Evolutionary conservation across 2,113 vertebrate species (phyloP), one percentile per base, ranked within the genome.

Genomic region (Pardalotus punctatus): DNA sequence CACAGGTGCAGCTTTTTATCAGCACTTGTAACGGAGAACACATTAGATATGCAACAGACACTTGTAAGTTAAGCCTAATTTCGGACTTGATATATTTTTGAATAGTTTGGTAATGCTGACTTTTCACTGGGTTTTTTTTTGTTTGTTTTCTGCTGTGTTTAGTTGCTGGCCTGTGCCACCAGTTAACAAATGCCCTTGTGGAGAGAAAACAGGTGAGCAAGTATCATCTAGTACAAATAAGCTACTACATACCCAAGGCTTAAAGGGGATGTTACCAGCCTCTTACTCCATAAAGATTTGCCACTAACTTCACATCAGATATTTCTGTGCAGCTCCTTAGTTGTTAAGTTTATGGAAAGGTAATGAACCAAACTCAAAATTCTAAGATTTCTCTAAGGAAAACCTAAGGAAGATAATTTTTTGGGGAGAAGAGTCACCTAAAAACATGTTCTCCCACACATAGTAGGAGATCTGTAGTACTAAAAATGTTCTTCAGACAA

Each of bases 81-180:
- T 80, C 11, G 69, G 45, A 56, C 31, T 84, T 35, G 13, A 5
- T 47, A 0, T 33, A 2, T 87, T 54, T 93, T 80, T 54, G 12
- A 28, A 54, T 66, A 8, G 24, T 42, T 93, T 51, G 54, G 8
- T 79, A 8, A 71, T 96, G n/a, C 76, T 65, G 53, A 15, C 72
- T 86, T 86, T 91, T 95, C 43, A 94, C 24, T 64, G 20, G 61
- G 66, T 19, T 15, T 61, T 88, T 40, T 36, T 67, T 77, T 96
- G 69, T 87, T 93, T 94, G 58, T 76, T 60, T 94, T 79, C 94
- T 91, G 22, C 86, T 91, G 3, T 83, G 42, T 96, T 60, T 97
- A 99, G 99, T 99, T 98, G 99, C 99, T 98, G 99, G 99, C 96
- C 99, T 99, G 90, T 99, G 99, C 98, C 99, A 99, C 97, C 99